Evolutionary conservation across 2,113 vertebrate genomes (phyloP), one percentile per base, ranked within the genome.

Genomic region (Silurus asotus): DNA sequence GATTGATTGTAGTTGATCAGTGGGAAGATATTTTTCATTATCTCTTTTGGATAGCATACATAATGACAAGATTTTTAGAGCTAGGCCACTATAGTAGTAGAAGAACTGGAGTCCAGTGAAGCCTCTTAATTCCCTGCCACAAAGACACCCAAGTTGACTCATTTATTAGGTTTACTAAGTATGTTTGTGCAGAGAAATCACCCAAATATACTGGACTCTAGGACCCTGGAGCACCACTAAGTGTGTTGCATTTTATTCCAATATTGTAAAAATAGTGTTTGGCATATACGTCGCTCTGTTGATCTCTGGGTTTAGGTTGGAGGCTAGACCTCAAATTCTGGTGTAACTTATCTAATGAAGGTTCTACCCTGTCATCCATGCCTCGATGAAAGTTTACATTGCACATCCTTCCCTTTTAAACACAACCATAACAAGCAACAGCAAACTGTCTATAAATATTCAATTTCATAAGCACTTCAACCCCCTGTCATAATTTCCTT

Each of bases 311-410:
- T 62, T 81, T 28, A 14, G 45, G 23, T 20, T 67, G 59, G 25
- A 79, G 75, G 81, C 62, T 59, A 15, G 76, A 79, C 20, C 8
- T 58, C 6, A 25, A 58, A 14, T 78, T 56, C 28, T 45, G 77
- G 56, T 61, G 59, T 17, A 59, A 59, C 15, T 79, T 28, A 78
- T 28, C 6, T 53, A 53, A 78, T 58, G 76, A 19, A 9, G 19
- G 94, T 94, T 94, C 95, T 97, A 96, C 96, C 95, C 95, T 96
- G 96, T 96, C 94, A 93, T 95, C 95, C 94, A 95, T 93, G 92
- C 95, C 93, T 95, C 95, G 28, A 62, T 72, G 80, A 87, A 55
- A 82, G 48, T 95, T 95, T 94, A 86, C 92, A 94, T 95, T 96
- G 95, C 95, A 95, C 94, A 94, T 96, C 69, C 94, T 96, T 93